A percentile compares a stretch with the other conserved stretches of the same genome.
Evolutionary conservation across 2,888 invertebrate species (phyloP).

Genomic region (Dryadula phaetusa): DNA sequence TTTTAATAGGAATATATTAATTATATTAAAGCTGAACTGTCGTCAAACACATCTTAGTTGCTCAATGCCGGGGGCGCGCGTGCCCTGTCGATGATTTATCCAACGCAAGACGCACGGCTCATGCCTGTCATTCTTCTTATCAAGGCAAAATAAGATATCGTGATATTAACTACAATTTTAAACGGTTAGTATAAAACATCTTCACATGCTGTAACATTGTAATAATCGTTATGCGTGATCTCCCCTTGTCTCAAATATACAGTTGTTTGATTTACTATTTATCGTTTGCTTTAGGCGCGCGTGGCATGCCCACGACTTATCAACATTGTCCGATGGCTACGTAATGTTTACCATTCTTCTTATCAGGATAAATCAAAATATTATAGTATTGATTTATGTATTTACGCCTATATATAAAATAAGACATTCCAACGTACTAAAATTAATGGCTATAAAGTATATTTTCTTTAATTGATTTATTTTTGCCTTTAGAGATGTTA

Average conservation of each 20-base stretch:
- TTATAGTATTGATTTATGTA: slow-evolving; percentile 39
- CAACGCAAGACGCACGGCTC: slow-evolving; percentile 70
- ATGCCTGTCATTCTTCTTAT: slow-evolving; percentile 68
- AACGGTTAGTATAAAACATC: slow-evolving; percentile 9
- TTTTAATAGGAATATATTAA: background rate
- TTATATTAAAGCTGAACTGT: slow-evolving; percentile 7
- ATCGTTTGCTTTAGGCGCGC: slow-evolving; percentile 69
- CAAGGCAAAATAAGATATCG: slow-evolving; percentile 39
- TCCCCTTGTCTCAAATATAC: background rate
- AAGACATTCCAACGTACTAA: background rate
- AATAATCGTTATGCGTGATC: background rate
- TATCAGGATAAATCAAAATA: slow-evolving; percentile 46
- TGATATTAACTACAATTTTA: slow-evolving; percentile 44
- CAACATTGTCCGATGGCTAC: slow-evolving; percentile 67
- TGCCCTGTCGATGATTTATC: slow-evolving; percentile 80
- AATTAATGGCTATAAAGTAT: too few species aligned
- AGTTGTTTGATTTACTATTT: slow-evolving; percentile 1
- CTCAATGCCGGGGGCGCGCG: slow-evolving; percentile 71
- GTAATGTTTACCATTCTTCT: slow-evolving; percentile 73
- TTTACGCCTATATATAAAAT: background rate
- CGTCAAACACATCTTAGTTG: slow-evolving; percentile 15
- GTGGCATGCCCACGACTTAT: slow-evolving; percentile 79
- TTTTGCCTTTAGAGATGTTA: background rate
- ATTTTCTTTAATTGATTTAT: background rate
- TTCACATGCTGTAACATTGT: background rate